Evolutionary conservation across 53 echinoderm and acorn worm species (phyloP).

Genomic region (Actinopyga echinites): DNA sequence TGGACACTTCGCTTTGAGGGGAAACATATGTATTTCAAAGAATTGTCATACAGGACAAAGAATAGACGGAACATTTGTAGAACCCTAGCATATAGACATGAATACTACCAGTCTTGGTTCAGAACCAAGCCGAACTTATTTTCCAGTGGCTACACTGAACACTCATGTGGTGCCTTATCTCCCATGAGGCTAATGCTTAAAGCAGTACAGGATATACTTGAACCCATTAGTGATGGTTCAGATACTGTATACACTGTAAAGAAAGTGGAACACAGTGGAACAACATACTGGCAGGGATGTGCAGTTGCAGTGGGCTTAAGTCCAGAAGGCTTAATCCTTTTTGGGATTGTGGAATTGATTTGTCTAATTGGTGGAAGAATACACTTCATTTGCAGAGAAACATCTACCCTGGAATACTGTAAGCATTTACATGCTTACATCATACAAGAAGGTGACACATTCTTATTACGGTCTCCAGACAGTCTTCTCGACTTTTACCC

Average conservation of each 20-base stretch:
- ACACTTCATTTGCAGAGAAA: constrained; percentile 15
- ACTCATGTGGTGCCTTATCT: constrained; percentile 11
- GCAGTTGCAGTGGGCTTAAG: constrained; percentile 4
- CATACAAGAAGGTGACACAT: neutral
- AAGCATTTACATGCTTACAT: constrained; percentile 31
- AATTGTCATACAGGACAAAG: constrained; percentile 44
- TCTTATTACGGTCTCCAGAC: neutral
- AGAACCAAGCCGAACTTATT: neutral
- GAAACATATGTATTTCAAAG: constrained; percentile 58
- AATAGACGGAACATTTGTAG: constrained; percentile 46
- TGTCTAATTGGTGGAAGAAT: constrained; percentile 21
- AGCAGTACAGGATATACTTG: constrained; percentile 13
- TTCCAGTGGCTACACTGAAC: neutral
- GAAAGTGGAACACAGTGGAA: constrained; percentile 8
- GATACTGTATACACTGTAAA: constrained; percentile 18
- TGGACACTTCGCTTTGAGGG: constrained; percentile 55
- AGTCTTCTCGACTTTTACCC: constrained; percentile 44
- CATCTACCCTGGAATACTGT: constrained; percentile 6
- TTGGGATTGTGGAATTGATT: constrained; percentile 4
- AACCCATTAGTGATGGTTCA: constrained; percentile 7
- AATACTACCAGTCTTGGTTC: constrained; percentile 47
- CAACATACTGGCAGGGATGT: constrained; percentile 4
- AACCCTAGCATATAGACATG: constrained; percentile 52
- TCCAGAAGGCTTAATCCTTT: neutral
- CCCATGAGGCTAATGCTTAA: constrained; percentile 5